Base-by-base conservation (phyloP, 1,140 invertebrate genomes). In the Halesus radiatus region DNA sequence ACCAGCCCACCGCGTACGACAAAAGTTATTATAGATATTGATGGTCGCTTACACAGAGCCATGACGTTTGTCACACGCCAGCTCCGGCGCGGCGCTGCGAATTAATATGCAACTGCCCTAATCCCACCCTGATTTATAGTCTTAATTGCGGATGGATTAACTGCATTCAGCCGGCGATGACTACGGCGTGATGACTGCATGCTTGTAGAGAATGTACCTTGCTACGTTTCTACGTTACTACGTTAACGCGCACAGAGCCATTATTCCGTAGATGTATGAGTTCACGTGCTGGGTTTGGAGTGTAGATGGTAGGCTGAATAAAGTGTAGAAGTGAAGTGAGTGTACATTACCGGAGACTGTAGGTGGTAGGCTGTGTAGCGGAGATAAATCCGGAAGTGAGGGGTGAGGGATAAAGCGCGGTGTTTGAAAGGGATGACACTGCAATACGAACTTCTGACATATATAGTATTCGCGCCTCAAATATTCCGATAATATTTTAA, bases 61-160 rank as follows among this genome's bases (percentile, higher is more conserved):
- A 18, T 3, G 20, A 23, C 45, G 18, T 72, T 50, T 50, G 68
- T 54, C 54, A 75, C 72, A 45, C 54, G 26, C 72, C 23, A 58
- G 72, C n/a, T n/a, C 76, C 29, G 16, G 26, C 50, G 52, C 29
- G 16, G 26, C 50, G 52, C 20, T 18, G 77, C 78, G 79, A 75
- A 83, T 83, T 83, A 80, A 79, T 81, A 83, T 83, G 79, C 81
- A 78, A 58, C 62, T 50, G 45, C 76, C 45, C 29, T 83, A 80
- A 83, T 86, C 86, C 86, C 84, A 86, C 87, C 87, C 89, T 90
- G 91, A 92, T 91, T 91, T 91, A 91, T 91, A 88, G 90, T 91
- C 90, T 26, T 75, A 75, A 75, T 58, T 54, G 54, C 4, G 29
- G 86, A 84, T 87, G 91, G 90, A 91, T 91, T 91, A 91, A 88